Evolutionary conservation across 2,797 vertebrate species (phyloP).

Genomic region (Pangasius macronema): DNA sequence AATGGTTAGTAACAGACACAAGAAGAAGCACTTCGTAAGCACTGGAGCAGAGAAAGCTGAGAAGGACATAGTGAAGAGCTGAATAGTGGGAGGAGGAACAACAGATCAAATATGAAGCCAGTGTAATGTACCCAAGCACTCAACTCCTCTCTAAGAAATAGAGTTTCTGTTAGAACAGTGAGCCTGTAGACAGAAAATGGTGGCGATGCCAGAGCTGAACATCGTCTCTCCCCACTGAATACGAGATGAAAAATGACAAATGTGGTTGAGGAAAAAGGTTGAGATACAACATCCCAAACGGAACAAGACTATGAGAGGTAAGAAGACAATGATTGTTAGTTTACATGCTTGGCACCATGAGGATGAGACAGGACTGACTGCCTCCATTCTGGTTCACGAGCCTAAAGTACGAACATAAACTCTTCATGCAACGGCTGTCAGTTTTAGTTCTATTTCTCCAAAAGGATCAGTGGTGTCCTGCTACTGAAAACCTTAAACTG

Average conservation of each 20-base stretch:
- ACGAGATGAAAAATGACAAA: not conserved
- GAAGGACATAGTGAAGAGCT: conserved; percentile 1
- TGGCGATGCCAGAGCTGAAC: not conserved
- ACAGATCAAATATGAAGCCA: conserved; percentile 42
- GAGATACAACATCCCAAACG: not conserved
- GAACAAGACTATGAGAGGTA: not conserved
- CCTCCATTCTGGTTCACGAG: conserved; percentile 27
- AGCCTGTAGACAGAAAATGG: conserved; percentile 11
- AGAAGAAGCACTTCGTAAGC: not conserved
- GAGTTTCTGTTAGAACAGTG: not conserved
- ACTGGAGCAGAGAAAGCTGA: not conserved
- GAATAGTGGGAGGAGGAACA: conserved; percentile 18
- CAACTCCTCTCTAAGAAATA: conserved; percentile 7
- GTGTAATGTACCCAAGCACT: not conserved
- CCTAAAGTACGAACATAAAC: not conserved
- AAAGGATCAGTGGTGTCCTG: not conserved
- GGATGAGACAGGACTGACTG: conserved; percentile 4
- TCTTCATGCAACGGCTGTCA: too few relatives aligned
- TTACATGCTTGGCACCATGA: conserved; percentile 12
- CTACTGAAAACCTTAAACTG: not conserved
- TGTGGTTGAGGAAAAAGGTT: not conserved
- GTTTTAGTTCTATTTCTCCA: not conserved
- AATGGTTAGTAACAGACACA: conserved; percentile 10
- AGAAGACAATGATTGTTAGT: conserved; percentile 20
- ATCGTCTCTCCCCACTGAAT: conserved; percentile 11